Conservation (phyloP, 1,140 invertebrate species). For the Artemia franciscana region DNA sequence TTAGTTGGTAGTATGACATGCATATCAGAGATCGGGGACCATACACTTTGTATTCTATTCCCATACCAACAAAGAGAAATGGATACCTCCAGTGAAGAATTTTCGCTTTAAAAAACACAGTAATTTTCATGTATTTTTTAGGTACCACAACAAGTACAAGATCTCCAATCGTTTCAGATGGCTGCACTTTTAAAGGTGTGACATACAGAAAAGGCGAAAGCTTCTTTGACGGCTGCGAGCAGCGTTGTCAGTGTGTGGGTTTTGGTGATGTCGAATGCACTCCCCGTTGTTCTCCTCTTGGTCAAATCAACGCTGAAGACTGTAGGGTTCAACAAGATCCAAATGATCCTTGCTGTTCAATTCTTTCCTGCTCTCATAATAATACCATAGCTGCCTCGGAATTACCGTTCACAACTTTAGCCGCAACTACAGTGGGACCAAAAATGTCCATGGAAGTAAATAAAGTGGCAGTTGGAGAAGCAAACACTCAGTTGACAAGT, state of each 20-base stretch:
- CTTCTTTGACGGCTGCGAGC: constrained; percentile 50
- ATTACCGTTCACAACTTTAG: neutral
- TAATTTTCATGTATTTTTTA: neutral
- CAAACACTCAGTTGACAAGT: neutral
- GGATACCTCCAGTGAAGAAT: too few relatives aligned
- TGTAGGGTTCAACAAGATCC: constrained; percentile 46
- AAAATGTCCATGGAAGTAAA: neutral
- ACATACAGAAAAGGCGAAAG: constrained; percentile 41
- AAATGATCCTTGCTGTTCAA: constrained; percentile 54
- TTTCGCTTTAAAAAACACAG: too few relatives aligned
- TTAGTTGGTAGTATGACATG: too few relatives aligned
- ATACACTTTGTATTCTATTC: too few relatives aligned
- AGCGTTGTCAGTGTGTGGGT: constrained; percentile 45
- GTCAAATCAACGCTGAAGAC: constrained; percentile 12
- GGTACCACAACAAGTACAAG: neutral
- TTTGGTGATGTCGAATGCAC: constrained; percentile 44
- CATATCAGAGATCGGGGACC: too few relatives aligned
- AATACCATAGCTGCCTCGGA: constrained; percentile 32
- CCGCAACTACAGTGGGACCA: neutral
- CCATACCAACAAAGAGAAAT: too few relatives aligned
- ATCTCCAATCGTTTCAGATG: constrained; percentile 23
- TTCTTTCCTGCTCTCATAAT: constrained; percentile 51
- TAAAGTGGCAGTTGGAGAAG: neutral
- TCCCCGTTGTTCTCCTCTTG: constrained; percentile 26
- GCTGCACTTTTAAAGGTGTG: constrained; percentile 46